Conservation (phyloP, 2,888 invertebrate species). For the Arenicola marina region DNA sequence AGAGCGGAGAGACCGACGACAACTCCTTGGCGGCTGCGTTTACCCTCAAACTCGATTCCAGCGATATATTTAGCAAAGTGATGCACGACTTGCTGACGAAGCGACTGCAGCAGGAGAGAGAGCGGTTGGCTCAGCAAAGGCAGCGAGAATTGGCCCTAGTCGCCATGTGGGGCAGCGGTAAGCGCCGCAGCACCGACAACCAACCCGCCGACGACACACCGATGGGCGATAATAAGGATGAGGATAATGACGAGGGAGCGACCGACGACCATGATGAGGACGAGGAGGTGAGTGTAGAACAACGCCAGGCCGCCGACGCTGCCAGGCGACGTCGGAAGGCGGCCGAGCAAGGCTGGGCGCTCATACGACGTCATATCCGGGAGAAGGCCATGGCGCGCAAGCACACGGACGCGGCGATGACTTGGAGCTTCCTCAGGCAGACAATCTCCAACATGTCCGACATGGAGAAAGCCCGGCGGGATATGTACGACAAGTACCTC, state of each 20-base stretch:
- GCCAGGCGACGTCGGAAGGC: background rate
- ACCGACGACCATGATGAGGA: background rate
- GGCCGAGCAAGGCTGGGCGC: background rate
- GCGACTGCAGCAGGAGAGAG: background rate
- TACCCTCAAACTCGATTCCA: background rate
- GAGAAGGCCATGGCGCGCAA: background rate
- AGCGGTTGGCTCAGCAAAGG: background rate
- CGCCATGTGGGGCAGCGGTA: no score
- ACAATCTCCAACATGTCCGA: constrained; percentile 12
- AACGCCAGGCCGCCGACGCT: no score
- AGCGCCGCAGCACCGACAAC: background rate
- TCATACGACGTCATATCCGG: constrained; percentile 2
- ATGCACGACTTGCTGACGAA: background rate
- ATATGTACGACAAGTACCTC: constrained; percentile 11
- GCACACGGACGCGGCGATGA: background rate
- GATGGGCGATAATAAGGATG: background rate
- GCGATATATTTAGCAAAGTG: background rate
- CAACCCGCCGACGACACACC: background rate
- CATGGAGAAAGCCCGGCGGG: constrained; percentile 8
- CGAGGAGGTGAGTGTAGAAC: no score
- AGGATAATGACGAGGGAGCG: background rate
- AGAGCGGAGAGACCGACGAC: no score
- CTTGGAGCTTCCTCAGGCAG: constrained; percentile 9
- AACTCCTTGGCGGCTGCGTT: no score
- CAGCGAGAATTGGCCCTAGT: no score